Evolutionary conservation across 2,888 invertebrate species (phyloP).

Genomic region (Augiades crinisus): DNA sequence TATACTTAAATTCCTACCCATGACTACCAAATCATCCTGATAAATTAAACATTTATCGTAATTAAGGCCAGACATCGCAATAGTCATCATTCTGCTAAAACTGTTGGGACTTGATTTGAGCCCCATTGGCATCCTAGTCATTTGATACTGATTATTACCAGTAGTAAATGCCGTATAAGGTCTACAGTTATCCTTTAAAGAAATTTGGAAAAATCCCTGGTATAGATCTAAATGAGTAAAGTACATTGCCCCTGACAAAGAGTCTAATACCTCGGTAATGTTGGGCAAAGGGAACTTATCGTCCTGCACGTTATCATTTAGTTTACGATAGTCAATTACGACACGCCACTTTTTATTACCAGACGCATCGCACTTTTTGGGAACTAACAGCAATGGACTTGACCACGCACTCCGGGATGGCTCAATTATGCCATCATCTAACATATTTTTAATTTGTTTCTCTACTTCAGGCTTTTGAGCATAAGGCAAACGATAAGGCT

Average conservation of each 20-base stretch:
- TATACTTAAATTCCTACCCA: slow-evolving; percentile 1
- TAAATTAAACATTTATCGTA: slow-evolving; percentile 23
- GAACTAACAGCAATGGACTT: slow-evolving; percentile 24
- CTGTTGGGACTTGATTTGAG: slow-evolving; percentile 24
- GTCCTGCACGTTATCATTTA: slow-evolving; percentile 19
- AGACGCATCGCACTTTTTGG: slow-evolving; percentile 29
- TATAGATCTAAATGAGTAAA: slow-evolving; percentile 22
- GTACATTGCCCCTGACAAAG: slow-evolving; percentile 24
- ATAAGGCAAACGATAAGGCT: slow-evolving; percentile 7
- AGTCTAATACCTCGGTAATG: slow-evolving; percentile 21
- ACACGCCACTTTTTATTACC: slow-evolving; percentile 33
- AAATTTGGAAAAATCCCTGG: slow-evolving; percentile 17
- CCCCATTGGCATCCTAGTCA: slow-evolving; percentile 26
- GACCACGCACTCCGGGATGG: slow-evolving; percentile 8
- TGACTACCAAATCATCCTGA: slow-evolving; percentile 13
- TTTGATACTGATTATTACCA: slow-evolving; percentile 12
- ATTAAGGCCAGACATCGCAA: slow-evolving; percentile 28
- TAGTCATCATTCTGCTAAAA: slow-evolving; percentile 23
- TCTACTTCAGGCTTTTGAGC: slow-evolving; percentile 17
- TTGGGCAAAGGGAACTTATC: slow-evolving; percentile 23
- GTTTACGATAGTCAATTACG: slow-evolving; percentile 29
- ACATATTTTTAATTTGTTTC: slow-evolving; percentile 12
- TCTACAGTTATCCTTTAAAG: slow-evolving; percentile 1
- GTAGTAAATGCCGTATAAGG: slow-evolving; percentile 23
- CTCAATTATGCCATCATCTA: slow-evolving; percentile 21